These are phyloP conservation scores for Embiotoca jacksoni DNA, from an alignment of 2,113 vertebrate genomes.

Conservation along the genomic window DNA sequence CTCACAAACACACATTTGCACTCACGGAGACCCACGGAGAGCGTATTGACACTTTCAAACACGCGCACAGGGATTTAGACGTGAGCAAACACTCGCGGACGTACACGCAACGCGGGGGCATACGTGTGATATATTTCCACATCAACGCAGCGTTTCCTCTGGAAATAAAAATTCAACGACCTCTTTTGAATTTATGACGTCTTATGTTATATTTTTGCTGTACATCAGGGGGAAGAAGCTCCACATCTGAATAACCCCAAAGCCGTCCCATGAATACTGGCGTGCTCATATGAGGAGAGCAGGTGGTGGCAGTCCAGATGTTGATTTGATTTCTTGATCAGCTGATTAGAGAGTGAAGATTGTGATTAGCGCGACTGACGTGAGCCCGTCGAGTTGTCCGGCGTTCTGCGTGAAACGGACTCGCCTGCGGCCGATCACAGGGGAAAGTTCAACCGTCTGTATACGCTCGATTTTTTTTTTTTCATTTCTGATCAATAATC, in stretches of 20 bases:
- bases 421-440: not conserved
- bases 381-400: constrained; percentile 21
- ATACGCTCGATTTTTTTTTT: not conserved
- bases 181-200: constrained; percentile 1
- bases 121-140: not conserved
- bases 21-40: no score
- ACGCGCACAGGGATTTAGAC: not conserved
- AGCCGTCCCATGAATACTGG: constrained; percentile 64
- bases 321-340: constrained; percentile 51
- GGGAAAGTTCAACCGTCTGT: not conserved
- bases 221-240: not conserved
- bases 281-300: constrained; percentile 48
- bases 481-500: constrained; percentile 4
- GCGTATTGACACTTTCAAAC: constrained; percentile 2
- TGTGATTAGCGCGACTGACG: constrained; percentile 27
- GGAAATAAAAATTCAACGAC: constrained; percentile 5
- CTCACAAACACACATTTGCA: not conserved
- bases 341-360: constrained; percentile 26
- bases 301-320: constrained; percentile 45
- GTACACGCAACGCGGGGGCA: no score
- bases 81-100: not conserved
- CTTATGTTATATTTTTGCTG: constrained; percentile 2
- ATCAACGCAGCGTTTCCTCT: constrained; percentile 28
- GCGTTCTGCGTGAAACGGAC: not conserved
- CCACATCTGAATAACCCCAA: constrained; percentile 8